These are phyloP conservation scores for Solenodon paradoxus DNA, from an alignment of 2,113 vertebrate genomes.

Conservation along the genomic window DNA sequence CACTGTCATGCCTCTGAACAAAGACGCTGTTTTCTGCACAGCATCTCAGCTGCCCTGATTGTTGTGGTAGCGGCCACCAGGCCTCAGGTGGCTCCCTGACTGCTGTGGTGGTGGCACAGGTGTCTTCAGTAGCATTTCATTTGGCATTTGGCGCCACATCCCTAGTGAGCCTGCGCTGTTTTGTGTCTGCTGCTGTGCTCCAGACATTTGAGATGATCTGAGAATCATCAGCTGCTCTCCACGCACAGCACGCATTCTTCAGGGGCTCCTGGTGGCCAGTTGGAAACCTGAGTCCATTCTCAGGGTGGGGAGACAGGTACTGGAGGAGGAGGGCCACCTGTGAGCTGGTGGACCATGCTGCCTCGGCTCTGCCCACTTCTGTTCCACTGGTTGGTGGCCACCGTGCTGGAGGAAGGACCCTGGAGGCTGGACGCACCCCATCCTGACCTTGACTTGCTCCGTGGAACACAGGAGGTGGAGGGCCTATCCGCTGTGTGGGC, in stretches of 20 bases:
- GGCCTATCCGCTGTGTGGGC: neutral
- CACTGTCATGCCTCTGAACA: no score
- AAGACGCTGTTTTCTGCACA: no score
- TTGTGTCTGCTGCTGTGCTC: neutral
- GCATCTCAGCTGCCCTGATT: no score
- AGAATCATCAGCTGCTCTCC: neutral
- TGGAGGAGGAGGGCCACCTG: neutral
- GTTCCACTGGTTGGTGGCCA: neutral
- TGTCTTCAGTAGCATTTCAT: no score
- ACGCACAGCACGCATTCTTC: neutral
- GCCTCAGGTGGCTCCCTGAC: no score
- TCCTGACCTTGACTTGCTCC: neutral
- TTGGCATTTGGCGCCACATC: fast-evolving
- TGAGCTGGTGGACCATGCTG: no score
- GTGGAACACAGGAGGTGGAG: neutral
- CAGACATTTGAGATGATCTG: fast-evolving
- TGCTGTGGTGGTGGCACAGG: no score
- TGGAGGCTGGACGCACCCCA: neutral
- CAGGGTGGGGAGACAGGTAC: neutral
- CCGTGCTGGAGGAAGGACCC: neutral
- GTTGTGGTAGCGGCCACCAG: no score
- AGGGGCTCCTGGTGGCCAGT: neutral
- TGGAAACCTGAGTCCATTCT: neutral
- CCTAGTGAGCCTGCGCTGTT: neutral
- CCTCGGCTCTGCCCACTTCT: no score